phyloP scores from a whole-genome alignment of 2,888 invertebrate genomes.

The Empis livida region DNA sequence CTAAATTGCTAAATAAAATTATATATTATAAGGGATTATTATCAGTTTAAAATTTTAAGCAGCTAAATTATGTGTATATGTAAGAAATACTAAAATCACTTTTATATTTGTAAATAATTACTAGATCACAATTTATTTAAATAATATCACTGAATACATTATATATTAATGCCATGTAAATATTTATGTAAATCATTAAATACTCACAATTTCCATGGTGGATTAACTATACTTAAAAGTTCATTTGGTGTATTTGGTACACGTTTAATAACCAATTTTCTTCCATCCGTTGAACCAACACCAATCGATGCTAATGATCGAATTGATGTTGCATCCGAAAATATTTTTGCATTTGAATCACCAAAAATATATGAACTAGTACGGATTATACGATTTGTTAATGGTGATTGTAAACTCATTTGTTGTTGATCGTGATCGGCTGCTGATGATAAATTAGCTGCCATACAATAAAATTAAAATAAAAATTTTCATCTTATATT shows the following conservation, averaged over 20 bases:
- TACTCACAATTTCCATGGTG: conserved; percentile 56
- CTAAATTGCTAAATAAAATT: too few relatives aligned
- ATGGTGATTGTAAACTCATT: conserved; percentile 13
- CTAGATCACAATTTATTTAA: too few relatives aligned
- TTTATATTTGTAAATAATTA: too few relatives aligned
- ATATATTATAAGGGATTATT: too few relatives aligned
- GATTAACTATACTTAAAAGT: conserved; percentile 72
- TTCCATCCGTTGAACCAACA: conserved; percentile 79
- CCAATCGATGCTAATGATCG: conserved; percentile 73
- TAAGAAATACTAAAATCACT: too few relatives aligned
- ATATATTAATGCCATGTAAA: too few relatives aligned
- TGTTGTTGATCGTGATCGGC: conserved; percentile 13
- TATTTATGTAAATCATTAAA: not conserved
- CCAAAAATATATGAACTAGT: conserved; percentile 43
- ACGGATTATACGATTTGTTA: conserved; percentile 32
- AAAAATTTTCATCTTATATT: too few relatives aligned
- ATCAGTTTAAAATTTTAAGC: too few relatives aligned
- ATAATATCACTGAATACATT: too few relatives aligned
- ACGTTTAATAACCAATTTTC: conserved; percentile 68
- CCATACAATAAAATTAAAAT: too few relatives aligned
- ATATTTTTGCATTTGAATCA: conserved; percentile 32
- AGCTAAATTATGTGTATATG: too few relatives aligned
- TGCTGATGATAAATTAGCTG: conserved; percentile 7
- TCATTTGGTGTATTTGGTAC: conserved; percentile 78
- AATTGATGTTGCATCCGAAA: conserved; percentile 57